Evolutionary conservation across 2,113 vertebrate genomes (phyloP).

Genomic region (Cyanoramphus novaezelandiae): DNA sequence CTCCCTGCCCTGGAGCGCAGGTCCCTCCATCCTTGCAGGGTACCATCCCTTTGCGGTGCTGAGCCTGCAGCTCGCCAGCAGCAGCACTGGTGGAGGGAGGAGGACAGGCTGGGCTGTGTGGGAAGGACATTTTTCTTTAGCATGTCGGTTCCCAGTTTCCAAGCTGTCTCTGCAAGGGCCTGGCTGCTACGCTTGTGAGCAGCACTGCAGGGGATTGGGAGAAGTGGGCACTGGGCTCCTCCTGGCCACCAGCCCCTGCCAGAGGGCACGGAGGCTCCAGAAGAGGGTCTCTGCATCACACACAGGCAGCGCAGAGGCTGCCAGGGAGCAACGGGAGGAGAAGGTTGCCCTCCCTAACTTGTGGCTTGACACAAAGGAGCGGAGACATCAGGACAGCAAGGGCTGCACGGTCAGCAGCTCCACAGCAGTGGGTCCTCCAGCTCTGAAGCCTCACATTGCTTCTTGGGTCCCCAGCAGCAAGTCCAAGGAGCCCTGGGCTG

Average conservation of each 20-base stretch:
- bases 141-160: neutral
- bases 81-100: neutral
- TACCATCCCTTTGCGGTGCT: neutral
- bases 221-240: neutral
- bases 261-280: neutral
- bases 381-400: neutral
- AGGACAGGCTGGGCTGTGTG: slow-evolving; percentile 37
- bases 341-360: neutral
- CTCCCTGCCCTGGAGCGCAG: neutral
- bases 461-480: neutral
- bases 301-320: neutral
- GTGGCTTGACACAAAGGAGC: neutral
- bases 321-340: neutral
- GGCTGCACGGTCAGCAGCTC: neutral
- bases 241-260: neutral
- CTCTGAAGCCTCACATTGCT: fast-evolving
- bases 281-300: fast-evolving
- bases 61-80: neutral
- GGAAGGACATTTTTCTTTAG: slow-evolving; percentile 46
- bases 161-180: neutral
- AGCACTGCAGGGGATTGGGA: neutral
- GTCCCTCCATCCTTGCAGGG: neutral
- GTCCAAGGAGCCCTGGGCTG: neutral
- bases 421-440: neutral
- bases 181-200: neutral